These are phyloP conservation scores for Amiota communis DNA, from an alignment of 2,888 invertebrate genomes.

Conservation along the genomic window DNA sequence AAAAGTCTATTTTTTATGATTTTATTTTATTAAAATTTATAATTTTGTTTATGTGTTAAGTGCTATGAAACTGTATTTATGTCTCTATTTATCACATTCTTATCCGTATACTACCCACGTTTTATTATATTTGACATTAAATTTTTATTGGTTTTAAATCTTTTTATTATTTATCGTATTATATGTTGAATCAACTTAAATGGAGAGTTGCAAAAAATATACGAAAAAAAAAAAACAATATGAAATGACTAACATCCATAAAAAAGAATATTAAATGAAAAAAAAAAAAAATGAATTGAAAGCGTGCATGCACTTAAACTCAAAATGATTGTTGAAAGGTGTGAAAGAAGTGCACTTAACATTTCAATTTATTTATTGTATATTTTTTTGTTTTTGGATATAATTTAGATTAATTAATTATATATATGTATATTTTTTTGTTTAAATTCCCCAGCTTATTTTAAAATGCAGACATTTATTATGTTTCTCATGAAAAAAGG, in stretches of 20 bases:
- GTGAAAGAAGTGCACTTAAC: background rate
- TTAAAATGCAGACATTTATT: too few species aligned
- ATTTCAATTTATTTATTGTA: background rate
- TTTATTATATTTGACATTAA: conserved; percentile 13
- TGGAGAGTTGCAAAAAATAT: too few species aligned
- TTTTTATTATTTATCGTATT: conserved; percentile 24
- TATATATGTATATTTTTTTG: too few species aligned
- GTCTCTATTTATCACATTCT: too few species aligned
- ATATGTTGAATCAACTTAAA: too few species aligned
- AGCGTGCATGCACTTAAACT: conserved; percentile 1
- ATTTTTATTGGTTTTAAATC: conserved; percentile 16
- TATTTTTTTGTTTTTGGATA: background rate
- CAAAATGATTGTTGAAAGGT: conserved; percentile 5
- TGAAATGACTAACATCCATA: conserved; percentile 33
- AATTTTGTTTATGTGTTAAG: too few species aligned
- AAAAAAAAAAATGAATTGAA: background rate
- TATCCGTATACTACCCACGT: background rate
- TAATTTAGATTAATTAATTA: background rate
- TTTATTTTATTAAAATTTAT: too few species aligned
- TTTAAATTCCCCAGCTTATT: too few species aligned
- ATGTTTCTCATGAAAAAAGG: too few species aligned
- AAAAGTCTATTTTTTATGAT: too few species aligned
- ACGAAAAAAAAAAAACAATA: conserved; percentile 27
- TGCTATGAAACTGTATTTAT: too few species aligned
- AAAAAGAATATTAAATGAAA: background rate